A percentile compares a stretch with the other conserved stretches of the same genome.
These are phyloP conservation scores for Motacilla alba DNA, from an alignment of 2,113 vertebrate genomes.

Conservation along the genomic window DNA sequence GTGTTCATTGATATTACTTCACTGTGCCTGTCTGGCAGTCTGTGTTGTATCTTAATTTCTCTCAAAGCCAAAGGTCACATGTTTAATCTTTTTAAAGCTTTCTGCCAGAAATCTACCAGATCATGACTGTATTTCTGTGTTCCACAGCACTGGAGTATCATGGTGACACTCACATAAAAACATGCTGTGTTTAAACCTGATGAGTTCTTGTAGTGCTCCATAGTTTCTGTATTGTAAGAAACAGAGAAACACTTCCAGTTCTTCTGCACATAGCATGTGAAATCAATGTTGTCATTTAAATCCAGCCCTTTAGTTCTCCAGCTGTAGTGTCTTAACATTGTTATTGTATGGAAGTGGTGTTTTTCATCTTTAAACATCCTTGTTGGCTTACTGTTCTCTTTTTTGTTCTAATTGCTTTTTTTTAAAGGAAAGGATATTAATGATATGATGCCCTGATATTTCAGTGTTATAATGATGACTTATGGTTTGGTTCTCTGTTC, in stretches of 20 bases:
- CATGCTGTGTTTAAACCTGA: not conserved
- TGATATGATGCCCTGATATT: not conserved
- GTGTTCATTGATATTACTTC: not conserved
- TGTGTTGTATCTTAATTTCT: not conserved
- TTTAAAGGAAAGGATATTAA: not conserved
- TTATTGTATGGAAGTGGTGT: not conserved
- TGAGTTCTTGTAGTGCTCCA: not conserved
- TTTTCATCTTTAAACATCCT: slow-evolving; percentile 3
- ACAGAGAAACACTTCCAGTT: not conserved
- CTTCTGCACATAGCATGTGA: not conserved
- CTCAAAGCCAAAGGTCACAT: not conserved
- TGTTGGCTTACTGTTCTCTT: not conserved
- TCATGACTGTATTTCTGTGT: not conserved
- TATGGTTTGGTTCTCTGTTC: not conserved
- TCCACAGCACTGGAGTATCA: not conserved
- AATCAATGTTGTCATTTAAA: not conserved
- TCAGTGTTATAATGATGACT: not conserved
- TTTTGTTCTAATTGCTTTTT: slow-evolving; percentile 8
- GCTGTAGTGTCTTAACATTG: not conserved
- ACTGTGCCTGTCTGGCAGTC: not conserved
- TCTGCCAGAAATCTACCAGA: not conserved
- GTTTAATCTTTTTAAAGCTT: not conserved
- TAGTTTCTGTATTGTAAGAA: not conserved
- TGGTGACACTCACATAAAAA: not conserved
- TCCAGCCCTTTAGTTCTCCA: not conserved